Base-by-base conservation (phyloP, 2,888 invertebrate species). In the Drosophila antonietae region DNA sequence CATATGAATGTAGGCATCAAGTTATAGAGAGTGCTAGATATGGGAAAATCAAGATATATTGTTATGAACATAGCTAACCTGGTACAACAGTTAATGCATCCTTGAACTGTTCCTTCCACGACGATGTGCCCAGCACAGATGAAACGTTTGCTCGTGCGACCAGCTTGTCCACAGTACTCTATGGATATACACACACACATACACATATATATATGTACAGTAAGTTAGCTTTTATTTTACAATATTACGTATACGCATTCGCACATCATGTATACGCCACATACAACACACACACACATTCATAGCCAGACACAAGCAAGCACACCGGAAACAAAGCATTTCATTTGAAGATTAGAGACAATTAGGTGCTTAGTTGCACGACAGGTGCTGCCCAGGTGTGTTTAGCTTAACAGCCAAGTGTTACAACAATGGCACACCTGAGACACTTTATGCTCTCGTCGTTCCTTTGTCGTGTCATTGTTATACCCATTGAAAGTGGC, bases 41-140 rank as follows among this genome's bases (percentile, higher is more conserved):
- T 39, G 6, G 5, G 37, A 37, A 6, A 14, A 15, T 46, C 8
- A 0, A 9, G 8, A 15, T 6, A 39, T 39, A 39, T 6, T 7
- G 12, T 28, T 39, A n/a, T 33, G 5, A 10, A 23, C 53, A n/a
- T 37, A 2, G 35, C 90, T 90, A 93, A 95, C 98, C 98, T 90
- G 98, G 95, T 90, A 96, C 97, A 59, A 99, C 98, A 49, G 98
- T 98, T 78, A 99, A 94, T 44, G 99, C 99, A 93, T 99, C 99
- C 89, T 97, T 94, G 92, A 99, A 99, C 93, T 99, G 99, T 91
- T 99, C 99, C 92, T 97, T 97, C 99, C 99, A 99, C 0, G 98
- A 98, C n/a, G 98, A 98, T 20, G 99, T 98, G 71, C 99, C 96
- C 82, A 97, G 95, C 76, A 99, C 95, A 76, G 99, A 95, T 20